These are phyloP conservation scores for Crematogaster levior DNA, from an alignment of 2,888 invertebrate species.

Conservation along the genomic window DNA sequence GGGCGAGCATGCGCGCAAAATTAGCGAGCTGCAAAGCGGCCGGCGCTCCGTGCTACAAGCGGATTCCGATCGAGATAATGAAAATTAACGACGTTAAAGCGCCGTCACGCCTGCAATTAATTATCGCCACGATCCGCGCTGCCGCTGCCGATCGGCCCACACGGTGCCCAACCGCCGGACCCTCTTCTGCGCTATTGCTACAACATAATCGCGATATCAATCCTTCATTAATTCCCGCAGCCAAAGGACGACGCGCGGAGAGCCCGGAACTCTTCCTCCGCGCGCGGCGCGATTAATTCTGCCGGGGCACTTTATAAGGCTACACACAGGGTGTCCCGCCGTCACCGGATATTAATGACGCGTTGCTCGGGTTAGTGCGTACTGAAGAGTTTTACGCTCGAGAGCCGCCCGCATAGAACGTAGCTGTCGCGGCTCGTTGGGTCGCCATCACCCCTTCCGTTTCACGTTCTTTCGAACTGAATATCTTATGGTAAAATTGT, in stretches of 20 bases:
- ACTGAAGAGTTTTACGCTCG: constrained; percentile 32
- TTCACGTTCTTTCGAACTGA: not conserved
- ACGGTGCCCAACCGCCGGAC: constrained; percentile 46
- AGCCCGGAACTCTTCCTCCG: constrained; percentile 57
- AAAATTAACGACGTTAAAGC: constrained; percentile 75
- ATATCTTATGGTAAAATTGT: no score
- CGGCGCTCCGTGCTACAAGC: constrained; percentile 62
- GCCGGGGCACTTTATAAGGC: constrained; percentile 57
- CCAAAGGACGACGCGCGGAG: constrained; percentile 53
- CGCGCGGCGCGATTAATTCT: constrained; percentile 62
- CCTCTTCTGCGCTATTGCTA: constrained; percentile 50
- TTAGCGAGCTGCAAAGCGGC: constrained; percentile 68
- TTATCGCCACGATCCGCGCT: constrained; percentile 66
- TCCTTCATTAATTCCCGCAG: constrained; percentile 70
- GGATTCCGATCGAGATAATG: constrained; percentile 76
- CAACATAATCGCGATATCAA: constrained; percentile 71
- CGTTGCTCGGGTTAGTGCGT: constrained; percentile 24
- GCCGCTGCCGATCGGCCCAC: constrained; percentile 64
- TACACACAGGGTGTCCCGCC: constrained; percentile 40
- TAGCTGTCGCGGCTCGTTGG: constrained; percentile 14
- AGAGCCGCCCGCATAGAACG: constrained; percentile 26
- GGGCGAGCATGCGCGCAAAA: constrained; percentile 69
- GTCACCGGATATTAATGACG: constrained; percentile 47
- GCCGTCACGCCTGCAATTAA: constrained; percentile 72
- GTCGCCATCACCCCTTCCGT: not conserved